Evolutionary conservation across 2,797 vertebrate genomes (phyloP), one percentile per base, ranked within the genome.

Genomic region (Rhabdomys pumilio): DNA sequence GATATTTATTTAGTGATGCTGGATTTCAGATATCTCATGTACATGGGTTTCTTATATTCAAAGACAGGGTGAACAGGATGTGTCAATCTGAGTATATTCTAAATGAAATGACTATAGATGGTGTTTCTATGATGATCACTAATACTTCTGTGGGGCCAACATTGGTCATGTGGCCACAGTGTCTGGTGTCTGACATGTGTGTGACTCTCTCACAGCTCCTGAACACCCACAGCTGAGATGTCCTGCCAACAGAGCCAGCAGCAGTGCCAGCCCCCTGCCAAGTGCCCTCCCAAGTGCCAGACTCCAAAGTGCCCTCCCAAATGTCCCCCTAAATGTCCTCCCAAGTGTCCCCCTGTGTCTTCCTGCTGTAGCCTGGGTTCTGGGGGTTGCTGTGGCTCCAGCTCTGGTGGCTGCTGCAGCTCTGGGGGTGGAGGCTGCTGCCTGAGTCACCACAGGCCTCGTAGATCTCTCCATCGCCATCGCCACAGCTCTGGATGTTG

Each of bases 171-270:
- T 77, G n/a, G 13, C 6, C 15, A 50, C 14, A 57, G 29, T 3
- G 6, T 15, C 53, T 34, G 31, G 26, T 10, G 5, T 84, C 91
- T 96, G n/a, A 96, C 41, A 73, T 77, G 26, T 69, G 3, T 63
- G 0, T 77, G 11, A n/a, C 0, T 53, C 29, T 83, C 79, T 2
- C 15, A 9, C 77, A 96, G 95, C 53, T 92, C n/a, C 92, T 84
- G 89, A 83, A 26, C 20, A 2, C 20, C 2, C 4, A 0, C 2
- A 63, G 10, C 44, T 4, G 0, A 72, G 41, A 96, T 96, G 95
- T 96, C 95, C 72, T 96, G 95, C n/a, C 95, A 96, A n/a, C 95
- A 96, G 84, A 96, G 29, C 89, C 96, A 95, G 83, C 96, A 96
- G 63, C 88, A 96, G 14, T 95, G 94, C 88, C 92, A 96, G 29